Conservation (phyloP, 2,797 vertebrate genomes). For the Clarias pachynema region DNA sequence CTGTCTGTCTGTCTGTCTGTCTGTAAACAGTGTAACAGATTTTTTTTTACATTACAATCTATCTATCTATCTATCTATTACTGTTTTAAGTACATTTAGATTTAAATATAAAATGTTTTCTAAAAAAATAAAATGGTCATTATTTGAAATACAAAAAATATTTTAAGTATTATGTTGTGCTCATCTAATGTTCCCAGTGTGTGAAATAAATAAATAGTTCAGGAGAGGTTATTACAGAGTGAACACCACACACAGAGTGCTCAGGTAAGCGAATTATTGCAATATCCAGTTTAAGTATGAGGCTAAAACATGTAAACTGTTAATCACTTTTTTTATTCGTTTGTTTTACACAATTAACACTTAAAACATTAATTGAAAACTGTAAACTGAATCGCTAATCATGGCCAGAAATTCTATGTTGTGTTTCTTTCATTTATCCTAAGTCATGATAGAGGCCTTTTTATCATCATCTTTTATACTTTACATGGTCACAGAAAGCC, state of each 20-base stretch:
- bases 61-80: not conserved
- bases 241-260: not conserved
- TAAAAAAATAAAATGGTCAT: too few relatives aligned
- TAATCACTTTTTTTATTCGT: not conserved
- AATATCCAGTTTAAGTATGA: not conserved
- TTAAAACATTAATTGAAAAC: not conserved
- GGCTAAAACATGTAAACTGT: not conserved
- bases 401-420: not conserved
- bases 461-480: too few relatives aligned
- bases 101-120: too few relatives aligned
- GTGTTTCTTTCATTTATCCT: constrained; percentile 6
- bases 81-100: too few relatives aligned
- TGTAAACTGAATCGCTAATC: not conserved
- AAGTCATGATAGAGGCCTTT: constrained; percentile 16
- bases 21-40: not conserved
- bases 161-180: too few relatives aligned
- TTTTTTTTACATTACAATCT: not conserved
- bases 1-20: not conserved
- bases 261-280: not conserved
- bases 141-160: not conserved
- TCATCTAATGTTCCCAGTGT: not conserved
- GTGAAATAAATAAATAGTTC: not conserved
- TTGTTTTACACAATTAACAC: not conserved
- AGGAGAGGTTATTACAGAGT: not conserved
- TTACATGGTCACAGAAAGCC: too few relatives aligned